Evolutionary conservation across 2,113 vertebrate species (phyloP).

Genomic region (Stegostoma tigrinum): DNA sequence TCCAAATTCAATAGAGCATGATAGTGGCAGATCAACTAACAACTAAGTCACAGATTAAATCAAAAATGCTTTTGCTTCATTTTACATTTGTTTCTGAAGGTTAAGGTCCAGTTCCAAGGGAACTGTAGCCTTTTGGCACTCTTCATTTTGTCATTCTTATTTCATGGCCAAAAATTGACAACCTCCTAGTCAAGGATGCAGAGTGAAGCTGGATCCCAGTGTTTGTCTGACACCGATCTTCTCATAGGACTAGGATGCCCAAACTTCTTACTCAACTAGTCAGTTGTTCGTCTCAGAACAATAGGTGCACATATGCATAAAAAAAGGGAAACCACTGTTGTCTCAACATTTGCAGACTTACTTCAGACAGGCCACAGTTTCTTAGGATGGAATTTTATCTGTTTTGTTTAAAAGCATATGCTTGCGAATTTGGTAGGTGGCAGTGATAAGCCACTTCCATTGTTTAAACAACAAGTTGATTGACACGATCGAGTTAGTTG

Average conservation of each 20-base stretch:
- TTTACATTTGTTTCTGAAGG: neutral
- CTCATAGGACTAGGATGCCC: neutral
- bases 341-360: neutral
- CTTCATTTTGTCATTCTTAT: neutral
- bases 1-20: neutral
- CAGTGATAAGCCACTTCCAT: no score
- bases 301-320: neutral
- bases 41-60: neutral
- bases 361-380: neutral
- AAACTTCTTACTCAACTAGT: neutral
- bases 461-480: no score
- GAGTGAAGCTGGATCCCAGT: neutral
- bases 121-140: neutral
- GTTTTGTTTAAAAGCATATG: no score
- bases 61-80: neutral
- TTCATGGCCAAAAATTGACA: neutral
- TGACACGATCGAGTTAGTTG: no score
- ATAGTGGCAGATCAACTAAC: neutral
- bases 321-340: neutral
- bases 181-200: neutral
- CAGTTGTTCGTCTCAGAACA: neutral
- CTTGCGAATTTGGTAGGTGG: no score
- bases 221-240: neutral
- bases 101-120: neutral
- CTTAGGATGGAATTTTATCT: neutral